Base-by-base conservation (phyloP, 2,888 invertebrate species). In the Drosophila cognata region DNA sequence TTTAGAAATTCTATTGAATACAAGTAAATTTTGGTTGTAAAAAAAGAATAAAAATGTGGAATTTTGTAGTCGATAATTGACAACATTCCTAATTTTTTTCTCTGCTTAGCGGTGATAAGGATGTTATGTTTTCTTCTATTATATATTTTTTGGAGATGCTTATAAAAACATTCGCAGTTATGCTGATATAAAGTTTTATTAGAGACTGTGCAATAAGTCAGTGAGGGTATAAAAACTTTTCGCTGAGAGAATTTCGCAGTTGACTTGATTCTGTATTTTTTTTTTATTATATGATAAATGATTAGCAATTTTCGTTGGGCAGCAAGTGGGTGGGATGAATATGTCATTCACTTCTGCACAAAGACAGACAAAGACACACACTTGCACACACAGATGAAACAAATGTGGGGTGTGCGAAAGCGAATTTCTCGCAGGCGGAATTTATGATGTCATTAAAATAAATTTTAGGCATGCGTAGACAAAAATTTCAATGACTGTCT, bases 391-490 rank as follows among this genome's bases (percentile, higher is more conserved):
- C 52, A 29, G 43, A 53, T 21, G 31, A 50, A 29, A 31, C 29
- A 64, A 60, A 33, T 29, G 63, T 21, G 35, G 59, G 38, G 55
- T 66, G 69, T 52, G 64, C 46, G 53, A 64, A 70, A 63, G 67
- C 74, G 65, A 71, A 84, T 75, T 67, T 74, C 59, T 74, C 63
- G 81, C 70, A 61, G 57, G 73, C 55, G 64, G 71, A 79, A 88
- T 88, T 90, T 85, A 91, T 89, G 89, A 89, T 88, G 91, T 91
- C 91, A 89, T 89, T 91, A 89, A 79, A 86, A 89, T 80, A 83
- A 75, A 82, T 88, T 79, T 87, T 81, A 81, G 81, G 79, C 90
- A 79, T 89, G 83, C 84, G 83, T 86, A 78, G 81, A 78, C 72
- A 82, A 85, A 79, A 75, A 79, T 77, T 53, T 59, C 56, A 65